Percentiles rank a stretch among this genome's conserved stretches.
Conservation (phyloP, 2,113 vertebrate genomes). For the Eubucco bourcierii region DNA sequence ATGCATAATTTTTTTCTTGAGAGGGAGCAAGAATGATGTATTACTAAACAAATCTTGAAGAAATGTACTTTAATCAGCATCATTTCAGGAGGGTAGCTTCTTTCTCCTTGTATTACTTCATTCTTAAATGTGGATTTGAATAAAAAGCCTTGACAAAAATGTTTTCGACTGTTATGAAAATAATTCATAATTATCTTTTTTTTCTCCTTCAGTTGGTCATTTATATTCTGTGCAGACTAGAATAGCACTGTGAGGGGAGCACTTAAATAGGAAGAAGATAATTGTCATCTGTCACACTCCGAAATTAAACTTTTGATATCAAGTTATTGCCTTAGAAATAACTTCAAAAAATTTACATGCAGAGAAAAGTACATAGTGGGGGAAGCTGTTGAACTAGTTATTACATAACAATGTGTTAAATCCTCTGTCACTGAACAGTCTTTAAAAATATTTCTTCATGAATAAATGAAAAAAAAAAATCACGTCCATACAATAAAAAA, state of each 20-base stretch:
- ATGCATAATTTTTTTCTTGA: neutral
- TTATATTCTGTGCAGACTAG: conserved; percentile 45
- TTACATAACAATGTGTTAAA: conserved; percentile 24
- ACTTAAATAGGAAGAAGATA: conserved; percentile 55
- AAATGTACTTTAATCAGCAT: neutral
- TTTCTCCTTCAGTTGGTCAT: neutral
- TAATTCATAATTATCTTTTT: neutral
- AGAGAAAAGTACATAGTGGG: conserved; percentile 27
- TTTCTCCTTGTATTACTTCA: neutral
- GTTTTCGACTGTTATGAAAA: neutral
- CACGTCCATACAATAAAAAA: neutral
- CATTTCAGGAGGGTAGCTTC: neutral
- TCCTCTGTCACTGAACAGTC: neutral
- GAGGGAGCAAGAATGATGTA: neutral
- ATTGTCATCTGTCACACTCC: conserved; percentile 58
- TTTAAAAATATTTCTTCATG: conserved; percentile 32
- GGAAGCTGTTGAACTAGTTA: conserved; percentile 51
- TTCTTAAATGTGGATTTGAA: neutral
- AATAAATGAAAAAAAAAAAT: conserved; percentile 3
- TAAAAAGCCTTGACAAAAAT: conserved; percentile 36
- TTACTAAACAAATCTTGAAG: neutral
- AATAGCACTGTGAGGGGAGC: conserved; percentile 58
- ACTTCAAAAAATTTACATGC: conserved; percentile 42
- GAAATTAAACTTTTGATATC: conserved; percentile 60
- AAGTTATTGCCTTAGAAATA: conserved; percentile 54